Percentiles rank a stretch among this genome's conserved stretches.
Conservation (phyloP, 2,888 invertebrate species). For the Stenolophus ochropezus region DNA sequence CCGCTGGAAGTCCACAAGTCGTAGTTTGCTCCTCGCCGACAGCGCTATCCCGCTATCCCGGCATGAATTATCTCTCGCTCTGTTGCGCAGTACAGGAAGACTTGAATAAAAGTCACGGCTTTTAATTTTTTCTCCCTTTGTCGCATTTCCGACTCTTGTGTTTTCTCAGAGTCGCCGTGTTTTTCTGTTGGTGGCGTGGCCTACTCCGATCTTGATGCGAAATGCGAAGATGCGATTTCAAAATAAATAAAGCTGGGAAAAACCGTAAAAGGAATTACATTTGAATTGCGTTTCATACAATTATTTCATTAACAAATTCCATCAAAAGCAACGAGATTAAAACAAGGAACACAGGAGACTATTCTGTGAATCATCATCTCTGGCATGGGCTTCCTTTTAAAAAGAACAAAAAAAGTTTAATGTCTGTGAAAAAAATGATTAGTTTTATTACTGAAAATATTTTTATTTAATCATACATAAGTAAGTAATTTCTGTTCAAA, state of each 20-base stretch:
- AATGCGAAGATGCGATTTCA: too few species aligned
- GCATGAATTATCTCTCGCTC: slow-evolving; percentile 37
- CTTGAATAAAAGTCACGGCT: slow-evolving; percentile 54
- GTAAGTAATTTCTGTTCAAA: too few species aligned
- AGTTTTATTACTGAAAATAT: too few species aligned
- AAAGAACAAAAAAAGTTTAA: too few species aligned
- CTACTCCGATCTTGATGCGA: slow-evolving; percentile 6
- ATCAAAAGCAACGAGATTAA: too few species aligned
- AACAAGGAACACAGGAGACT: too few species aligned
- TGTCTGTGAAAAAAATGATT: too few species aligned
- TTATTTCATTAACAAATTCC: too few species aligned
- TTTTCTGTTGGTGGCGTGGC: slow-evolving; percentile 14
- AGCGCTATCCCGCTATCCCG: slow-evolving; percentile 6
- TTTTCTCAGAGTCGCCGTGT: slow-evolving; percentile 30
- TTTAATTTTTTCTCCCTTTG: slow-evolving; percentile 53
- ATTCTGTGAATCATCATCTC: too few species aligned
- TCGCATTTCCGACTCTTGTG: slow-evolving; percentile 37
- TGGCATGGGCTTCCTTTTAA: too few species aligned
- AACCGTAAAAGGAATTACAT: slow-evolving; percentile 23
- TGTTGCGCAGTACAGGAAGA: slow-evolving; percentile 31
- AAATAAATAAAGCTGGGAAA: slow-evolving; percentile 21
- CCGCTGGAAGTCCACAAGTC: slow-evolving; percentile 14
- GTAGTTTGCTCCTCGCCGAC: slow-evolving; percentile 26
- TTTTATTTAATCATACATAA: too few species aligned
- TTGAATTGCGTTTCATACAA: slow-evolving; percentile 11